phyloP scores from a whole-genome alignment of 2,113 vertebrate genomes.

The Epinephelus lanceolatus region DNA sequence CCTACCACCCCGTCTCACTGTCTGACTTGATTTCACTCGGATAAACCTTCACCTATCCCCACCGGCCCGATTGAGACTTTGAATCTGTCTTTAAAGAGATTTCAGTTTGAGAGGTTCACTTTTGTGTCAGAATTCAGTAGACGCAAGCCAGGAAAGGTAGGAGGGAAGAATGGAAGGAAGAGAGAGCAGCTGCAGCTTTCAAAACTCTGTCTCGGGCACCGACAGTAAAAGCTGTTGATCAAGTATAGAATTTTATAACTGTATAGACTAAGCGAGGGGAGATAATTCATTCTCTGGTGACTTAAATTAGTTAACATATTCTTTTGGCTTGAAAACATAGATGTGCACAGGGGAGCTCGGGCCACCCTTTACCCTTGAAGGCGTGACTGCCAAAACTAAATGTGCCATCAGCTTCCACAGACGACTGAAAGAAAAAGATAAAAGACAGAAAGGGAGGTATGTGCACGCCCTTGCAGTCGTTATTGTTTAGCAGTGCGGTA shows the following conservation, averaged over 20 bases:
- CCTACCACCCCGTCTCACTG: slow-evolving; percentile 7
- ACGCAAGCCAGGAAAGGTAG: not conserved
- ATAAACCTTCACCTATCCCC: slow-evolving; percentile 58
- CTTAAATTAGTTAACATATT: not conserved
- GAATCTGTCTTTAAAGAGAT: slow-evolving; percentile 53
- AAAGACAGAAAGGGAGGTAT: not conserved
- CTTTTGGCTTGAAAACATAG: not conserved
- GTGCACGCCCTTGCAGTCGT: slow-evolving; percentile 28
- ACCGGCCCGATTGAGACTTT: slow-evolving; percentile 28
- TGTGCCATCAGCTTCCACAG: not conserved
- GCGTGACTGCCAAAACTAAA: not conserved
- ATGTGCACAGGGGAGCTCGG: not conserved
- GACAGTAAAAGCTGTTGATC: slow-evolving; percentile 9
- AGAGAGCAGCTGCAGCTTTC: slow-evolving; percentile 1
- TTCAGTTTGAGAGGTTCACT: slow-evolving; percentile 39
- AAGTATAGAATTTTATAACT: not conserved
- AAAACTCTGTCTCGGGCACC: not conserved
- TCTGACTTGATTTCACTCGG: slow-evolving; percentile 38
- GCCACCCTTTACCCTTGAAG: not conserved
- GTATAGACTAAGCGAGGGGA: not conserved
- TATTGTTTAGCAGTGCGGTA: slow-evolving; percentile 65
- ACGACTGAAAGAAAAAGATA: not conserved
- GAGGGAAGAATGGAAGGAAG: not conserved
- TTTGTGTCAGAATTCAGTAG: slow-evolving; percentile 46
- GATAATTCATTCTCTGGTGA: slow-evolving; percentile 34